Base-by-base conservation (phyloP, 2,888 invertebrate genomes). In the Polyploca ridens region DNA sequence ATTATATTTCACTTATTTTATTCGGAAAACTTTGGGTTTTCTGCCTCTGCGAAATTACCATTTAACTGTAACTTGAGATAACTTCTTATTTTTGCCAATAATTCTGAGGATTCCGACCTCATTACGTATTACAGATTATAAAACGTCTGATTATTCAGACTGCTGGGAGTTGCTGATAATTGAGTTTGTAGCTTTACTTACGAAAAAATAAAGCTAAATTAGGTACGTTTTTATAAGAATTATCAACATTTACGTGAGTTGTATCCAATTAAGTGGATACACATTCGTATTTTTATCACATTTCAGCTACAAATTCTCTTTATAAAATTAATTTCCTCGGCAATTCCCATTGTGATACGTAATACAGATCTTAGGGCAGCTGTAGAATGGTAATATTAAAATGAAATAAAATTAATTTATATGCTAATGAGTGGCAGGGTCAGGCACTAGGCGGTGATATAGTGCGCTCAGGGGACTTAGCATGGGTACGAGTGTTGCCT, bases 331-430 rank as follows among this genome's bases (percentile, higher is more conserved):
- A 54, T 54, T 54, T 19, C 7, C 16, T 54, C 10, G 1, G 14
- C 4, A 19, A 54, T 54, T 54, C 54, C 54, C 54, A 54, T 54
- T 54, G 54, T 54, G 54, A 54, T 54, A 54, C 19, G 54, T 54
- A 54, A 54, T 54, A 19, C 54, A 54, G 54, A 54, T 54, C 54
- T 19, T 54, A 54, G 41, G 61, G 41, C 27, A 61, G 27, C 41
- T 19, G 41, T 61, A 41, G 61, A 61, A 61, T 61, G 19, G 76
- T 73, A 70, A 79, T 82, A 84, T 83, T 83, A 85, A 84, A 86
- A 84, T 80, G 72, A 81, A 85, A 86, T 83, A 79, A 85, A 85
- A 88, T 88, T 86, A 87, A 88, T 88, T 88, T 85, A 88, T 83
- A 88, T 89, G 87, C 78, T 86, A 88, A 88, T 88, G 74, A 81